These are phyloP conservation scores for Ahaetulla prasina DNA, from an alignment of 2,113 vertebrate species.

Conservation along the genomic window DNA sequence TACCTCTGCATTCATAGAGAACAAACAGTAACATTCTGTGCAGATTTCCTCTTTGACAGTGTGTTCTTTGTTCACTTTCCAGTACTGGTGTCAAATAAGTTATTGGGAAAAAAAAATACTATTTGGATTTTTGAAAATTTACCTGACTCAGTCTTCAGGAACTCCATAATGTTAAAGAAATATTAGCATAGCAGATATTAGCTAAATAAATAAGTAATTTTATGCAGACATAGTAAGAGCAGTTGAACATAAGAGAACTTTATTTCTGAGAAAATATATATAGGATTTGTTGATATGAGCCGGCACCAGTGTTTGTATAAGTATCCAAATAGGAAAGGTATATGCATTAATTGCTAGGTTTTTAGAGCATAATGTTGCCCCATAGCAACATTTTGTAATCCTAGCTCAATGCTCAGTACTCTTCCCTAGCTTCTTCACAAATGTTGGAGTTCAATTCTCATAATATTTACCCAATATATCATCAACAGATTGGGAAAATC, in stretches of 20 bases:
- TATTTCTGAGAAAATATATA: neutral
- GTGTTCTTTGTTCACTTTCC: conserved; percentile 66
- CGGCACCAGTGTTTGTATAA: neutral
- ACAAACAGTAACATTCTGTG: conserved; percentile 71
- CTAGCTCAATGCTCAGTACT: neutral
- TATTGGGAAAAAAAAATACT: conserved; percentile 12
- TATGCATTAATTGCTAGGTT: neutral
- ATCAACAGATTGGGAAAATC: neutral
- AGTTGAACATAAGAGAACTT: neutral
- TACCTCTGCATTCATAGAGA: conserved; percentile 61
- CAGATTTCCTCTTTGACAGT: conserved; percentile 64
- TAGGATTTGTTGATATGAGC: neutral
- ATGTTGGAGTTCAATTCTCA: neutral
- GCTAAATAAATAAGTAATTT: neutral
- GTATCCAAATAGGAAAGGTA: neutral
- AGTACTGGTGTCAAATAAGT: conserved; percentile 66
- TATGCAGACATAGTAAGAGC: neutral
- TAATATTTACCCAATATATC: neutral
- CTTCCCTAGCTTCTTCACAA: neutral
- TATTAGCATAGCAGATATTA: neutral
- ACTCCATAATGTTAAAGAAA: conserved; percentile 11
- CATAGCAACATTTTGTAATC: neutral
- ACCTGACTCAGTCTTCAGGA: conserved; percentile 39
- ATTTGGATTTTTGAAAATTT: conserved; percentile 49
- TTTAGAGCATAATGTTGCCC: conserved; percentile 4